Conservation (phyloP, 30 jellyfish, hydroid and myxozoan genomes). For the Aurelia sp. region DNA sequence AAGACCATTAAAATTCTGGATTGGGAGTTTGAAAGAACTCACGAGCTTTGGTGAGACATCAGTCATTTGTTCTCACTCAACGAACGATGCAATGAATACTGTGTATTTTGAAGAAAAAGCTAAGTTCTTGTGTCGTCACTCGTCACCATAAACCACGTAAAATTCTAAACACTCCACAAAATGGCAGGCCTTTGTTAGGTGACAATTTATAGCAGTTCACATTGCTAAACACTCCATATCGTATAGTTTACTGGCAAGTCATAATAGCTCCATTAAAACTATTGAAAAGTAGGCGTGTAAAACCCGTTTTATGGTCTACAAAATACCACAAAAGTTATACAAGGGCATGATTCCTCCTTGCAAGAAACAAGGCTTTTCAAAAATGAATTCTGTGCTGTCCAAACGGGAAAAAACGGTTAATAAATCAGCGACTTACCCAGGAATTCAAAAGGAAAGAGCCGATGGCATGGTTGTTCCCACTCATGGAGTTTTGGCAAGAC, state of each 20-base stretch:
- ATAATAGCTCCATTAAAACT: constrained; percentile 26
- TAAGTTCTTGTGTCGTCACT: constrained; percentile 4
- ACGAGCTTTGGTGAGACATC: constrained; percentile 1
- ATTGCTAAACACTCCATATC: constrained; percentile 16
- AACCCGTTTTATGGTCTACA: constrained; percentile 9
- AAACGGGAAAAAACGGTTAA: too few relatives aligned
- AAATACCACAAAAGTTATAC: neutral
- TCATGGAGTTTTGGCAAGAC: too few relatives aligned
- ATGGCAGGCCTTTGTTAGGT: constrained; percentile 4
- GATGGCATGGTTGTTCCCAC: too few relatives aligned
- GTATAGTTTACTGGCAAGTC: constrained; percentile 36
- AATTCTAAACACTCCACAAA: constrained; percentile 25
- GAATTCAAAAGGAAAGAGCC: too few relatives aligned
- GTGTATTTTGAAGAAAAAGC: neutral
- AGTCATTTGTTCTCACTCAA: constrained; percentile 27
- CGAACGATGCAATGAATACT: neutral
- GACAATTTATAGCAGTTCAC: neutral
- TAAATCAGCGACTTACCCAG: too few relatives aligned
- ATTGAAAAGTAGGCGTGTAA: constrained; percentile 40
- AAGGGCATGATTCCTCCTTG: too few relatives aligned
- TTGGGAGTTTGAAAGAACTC: neutral
- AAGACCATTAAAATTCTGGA: neutral
- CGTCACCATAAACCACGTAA: constrained; percentile 37
- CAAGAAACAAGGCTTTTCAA: too few relatives aligned
- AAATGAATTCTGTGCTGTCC: too few relatives aligned